A percentile compares a stretch with the other conserved stretches of the same genome.
phyloP scores from a whole-genome alignment of 2,888 invertebrate genomes.

The Actias luna region DNA sequence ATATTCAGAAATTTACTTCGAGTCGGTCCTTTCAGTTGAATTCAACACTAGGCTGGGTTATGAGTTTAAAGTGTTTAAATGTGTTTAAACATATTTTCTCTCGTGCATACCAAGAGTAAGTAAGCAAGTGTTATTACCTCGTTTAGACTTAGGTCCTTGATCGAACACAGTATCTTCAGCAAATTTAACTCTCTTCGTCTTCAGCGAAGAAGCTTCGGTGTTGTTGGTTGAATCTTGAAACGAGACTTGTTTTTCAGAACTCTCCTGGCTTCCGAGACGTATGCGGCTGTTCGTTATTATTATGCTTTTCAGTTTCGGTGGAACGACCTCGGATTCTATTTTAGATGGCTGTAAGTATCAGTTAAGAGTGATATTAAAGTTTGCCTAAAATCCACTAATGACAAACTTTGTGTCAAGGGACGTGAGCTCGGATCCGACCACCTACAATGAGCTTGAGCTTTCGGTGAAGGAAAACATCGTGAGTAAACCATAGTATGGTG shows the following conservation, averaged over 20 bases:
- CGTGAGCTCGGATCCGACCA: too few species aligned
- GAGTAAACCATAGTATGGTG: too few species aligned
- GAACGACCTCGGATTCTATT: slow-evolving; percentile 42
- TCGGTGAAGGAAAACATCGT: too few species aligned
- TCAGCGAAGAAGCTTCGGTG: slow-evolving; percentile 49
- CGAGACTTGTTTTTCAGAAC: slow-evolving; percentile 67
- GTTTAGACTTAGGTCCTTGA: slow-evolving; percentile 48
- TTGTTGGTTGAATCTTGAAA: slow-evolving; percentile 54
- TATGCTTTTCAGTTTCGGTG: slow-evolving; percentile 68
- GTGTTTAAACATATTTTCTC: too few species aligned
- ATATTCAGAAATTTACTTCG: too few species aligned
- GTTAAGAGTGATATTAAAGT: not conserved
- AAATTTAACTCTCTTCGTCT: slow-evolving; percentile 67
- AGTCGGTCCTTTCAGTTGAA: too few species aligned
- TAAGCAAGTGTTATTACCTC: slow-evolving; percentile 48
- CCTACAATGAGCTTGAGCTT: too few species aligned
- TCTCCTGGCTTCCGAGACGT: slow-evolving; percentile 65
- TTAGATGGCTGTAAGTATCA: slow-evolving; percentile 54
- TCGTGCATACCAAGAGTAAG: too few species aligned
- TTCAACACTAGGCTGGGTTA: too few species aligned
- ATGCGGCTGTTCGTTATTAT: slow-evolving; percentile 54
- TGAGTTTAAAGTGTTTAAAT: too few species aligned
- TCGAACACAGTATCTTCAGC: slow-evolving; percentile 70
- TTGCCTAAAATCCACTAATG: not conserved
- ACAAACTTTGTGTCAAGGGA: too few species aligned